These are phyloP conservation scores for Zophobas atratus DNA, from an alignment of 1,140 invertebrate species.

Conservation along the genomic window DNA sequence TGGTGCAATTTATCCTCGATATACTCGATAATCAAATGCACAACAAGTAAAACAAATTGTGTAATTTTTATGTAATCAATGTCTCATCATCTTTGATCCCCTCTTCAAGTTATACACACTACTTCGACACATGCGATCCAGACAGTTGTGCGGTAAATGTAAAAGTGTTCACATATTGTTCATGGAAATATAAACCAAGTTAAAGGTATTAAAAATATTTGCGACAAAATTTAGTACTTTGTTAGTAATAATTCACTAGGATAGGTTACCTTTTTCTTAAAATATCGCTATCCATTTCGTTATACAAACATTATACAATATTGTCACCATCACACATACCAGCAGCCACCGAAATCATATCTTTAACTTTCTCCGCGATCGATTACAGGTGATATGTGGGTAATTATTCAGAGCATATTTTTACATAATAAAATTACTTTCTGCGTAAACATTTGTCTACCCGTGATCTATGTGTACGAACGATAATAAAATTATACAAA, in stretches of 20 bases:
- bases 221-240: too few relatives aligned
- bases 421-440: not conserved
- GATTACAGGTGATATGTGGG: not conserved
- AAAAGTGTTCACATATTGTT: not conserved
- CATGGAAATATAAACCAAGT: too few relatives aligned
- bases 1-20: not conserved
- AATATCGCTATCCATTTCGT: not conserved
- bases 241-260: too few relatives aligned
- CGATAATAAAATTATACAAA: too few relatives aligned
- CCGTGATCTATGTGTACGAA: too few relatives aligned
- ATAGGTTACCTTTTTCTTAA: too few relatives aligned
- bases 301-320: not conserved
- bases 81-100: not conserved
- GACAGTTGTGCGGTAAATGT: not conserved
- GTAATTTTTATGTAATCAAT: not conserved
- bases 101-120: not conserved
- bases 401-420: not conserved
- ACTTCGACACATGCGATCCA: not conserved
- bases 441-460: too few relatives aligned
- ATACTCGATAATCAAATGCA: constrained; percentile 1
- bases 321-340: not conserved
- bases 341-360: not conserved
- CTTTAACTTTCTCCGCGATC: constrained; percentile 12
- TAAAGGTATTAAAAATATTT: too few relatives aligned
- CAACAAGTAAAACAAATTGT: not conserved